Base-by-base conservation (phyloP, 2,113 vertebrate genomes). In the Xenopus borealis region DNA sequence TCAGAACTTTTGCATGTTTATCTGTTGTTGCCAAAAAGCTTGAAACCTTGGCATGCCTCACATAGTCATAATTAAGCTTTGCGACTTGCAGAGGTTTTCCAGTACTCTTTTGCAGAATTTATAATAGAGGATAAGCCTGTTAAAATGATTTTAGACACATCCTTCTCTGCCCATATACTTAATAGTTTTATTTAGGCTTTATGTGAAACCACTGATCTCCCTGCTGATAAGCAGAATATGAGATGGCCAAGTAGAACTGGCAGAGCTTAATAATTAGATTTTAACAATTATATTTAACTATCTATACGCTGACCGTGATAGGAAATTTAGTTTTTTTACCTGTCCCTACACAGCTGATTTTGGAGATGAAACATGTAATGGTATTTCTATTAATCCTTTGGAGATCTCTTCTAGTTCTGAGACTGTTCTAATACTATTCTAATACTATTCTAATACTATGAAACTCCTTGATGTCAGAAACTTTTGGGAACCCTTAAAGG, bases 141-240 rank as follows among this genome's bases (percentile, higher is more conserved):
- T 78, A 81, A 84, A 86, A 81, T 80, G 82, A 84, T 83, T 86
- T 86, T 82, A 81, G 80, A 72, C 19, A 76, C 81, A 80, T 27
- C 14, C 55, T 44, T 46, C 59, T 13, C 0, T 33, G 45, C 20
- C 33, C 52, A 46, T 20, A 61, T 61, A 14, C 10, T 58, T 58
- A 17, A n/a, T 40, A 40, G 53, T 66, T 40, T 66, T 72, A 71
- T 72, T 55, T 13, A 27, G 7, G 14, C 11, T 12, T 16, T 65
- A 20, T 17, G 16, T 50, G 50, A 9, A 62, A 61, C 40, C 17
- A 47, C 53, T 23, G 27, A 61, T 61, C 30, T 45, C 23, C 40
- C 7, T 33, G 45, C 63, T 59, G 53, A 74, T 74, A 59, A 53
- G 33, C 33, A n/a, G 14, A 19, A 19, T 11, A n/a, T 18, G 40